Evolutionary conservation across 1,140 invertebrate genomes (phyloP).

Genomic region (Samia ricini): DNA sequence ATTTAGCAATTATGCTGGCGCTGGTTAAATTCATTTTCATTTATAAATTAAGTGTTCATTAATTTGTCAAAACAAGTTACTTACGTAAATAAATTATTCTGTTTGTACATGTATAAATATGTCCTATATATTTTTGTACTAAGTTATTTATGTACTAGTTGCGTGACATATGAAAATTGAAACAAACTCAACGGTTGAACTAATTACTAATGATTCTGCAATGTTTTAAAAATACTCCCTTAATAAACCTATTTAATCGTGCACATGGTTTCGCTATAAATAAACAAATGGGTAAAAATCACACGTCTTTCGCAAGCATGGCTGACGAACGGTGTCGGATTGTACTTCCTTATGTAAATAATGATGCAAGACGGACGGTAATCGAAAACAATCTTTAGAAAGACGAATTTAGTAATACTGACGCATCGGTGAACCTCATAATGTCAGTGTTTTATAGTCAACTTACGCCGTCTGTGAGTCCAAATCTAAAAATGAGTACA

Average conservation of each 20-base stretch:
- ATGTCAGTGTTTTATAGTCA: neutral
- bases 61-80: too few species aligned
- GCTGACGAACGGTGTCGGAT: slow-evolving; percentile 20
- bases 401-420: slow-evolving; percentile 10
- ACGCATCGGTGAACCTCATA: slow-evolving; percentile 2
- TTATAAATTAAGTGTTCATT: too few species aligned
- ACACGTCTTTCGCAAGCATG: slow-evolving; percentile 48
- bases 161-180: neutral
- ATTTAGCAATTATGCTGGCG: too few species aligned
- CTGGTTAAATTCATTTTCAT: too few species aligned
- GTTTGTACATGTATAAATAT: too few species aligned
- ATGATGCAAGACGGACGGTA: slow-evolving; percentile 41
- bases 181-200: neutral
- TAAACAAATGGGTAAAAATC: slow-evolving; percentile 39
- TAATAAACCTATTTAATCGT: slow-evolving; percentile 56
- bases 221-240: slow-evolving; percentile 42
- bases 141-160: too few species aligned
- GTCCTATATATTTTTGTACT: too few species aligned
- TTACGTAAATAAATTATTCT: too few species aligned
- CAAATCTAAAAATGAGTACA: too few species aligned
- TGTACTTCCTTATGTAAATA: slow-evolving; percentile 54
- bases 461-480: neutral
- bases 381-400: slow-evolving; percentile 5
- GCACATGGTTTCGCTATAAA: slow-evolving; percentile 49
- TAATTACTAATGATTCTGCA: neutral